Percentiles rank a stretch among this genome's conserved stretches.
Evolutionary conservation across 1,140 invertebrate genomes (phyloP).

Genomic region (Chionoecetes opilio): DNA sequence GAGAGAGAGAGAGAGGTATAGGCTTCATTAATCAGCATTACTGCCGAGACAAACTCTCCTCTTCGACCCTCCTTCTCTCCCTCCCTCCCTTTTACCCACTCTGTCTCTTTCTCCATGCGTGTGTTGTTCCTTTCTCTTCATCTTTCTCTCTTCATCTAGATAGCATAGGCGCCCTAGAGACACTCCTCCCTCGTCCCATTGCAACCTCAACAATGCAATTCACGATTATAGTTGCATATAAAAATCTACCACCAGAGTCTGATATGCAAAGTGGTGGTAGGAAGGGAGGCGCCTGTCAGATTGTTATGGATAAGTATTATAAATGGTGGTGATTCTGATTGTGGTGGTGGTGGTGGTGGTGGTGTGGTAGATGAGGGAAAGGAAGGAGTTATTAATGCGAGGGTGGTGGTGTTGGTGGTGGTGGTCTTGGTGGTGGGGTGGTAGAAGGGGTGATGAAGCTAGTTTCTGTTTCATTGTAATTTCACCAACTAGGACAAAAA

Average conservation of each 20-base stretch:
- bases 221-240: background rate
- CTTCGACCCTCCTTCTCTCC: background rate
- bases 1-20: background rate
- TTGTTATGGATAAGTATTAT: background rate
- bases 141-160: background rate
- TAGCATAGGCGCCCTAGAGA: background rate
- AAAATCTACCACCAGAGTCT: background rate
- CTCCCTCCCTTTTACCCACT: background rate
- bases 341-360: background rate
- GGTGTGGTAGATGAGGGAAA: background rate
- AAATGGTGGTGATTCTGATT: background rate
- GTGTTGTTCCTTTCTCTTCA: too few relatives aligned
- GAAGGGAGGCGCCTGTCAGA: constrained; percentile 3
- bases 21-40: constrained; percentile 21
- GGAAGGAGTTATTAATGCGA: background rate
- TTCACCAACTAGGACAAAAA: too few relatives aligned
- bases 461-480: background rate
- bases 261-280: background rate
- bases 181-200: background rate
- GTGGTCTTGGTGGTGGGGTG: background rate
- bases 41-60: background rate
- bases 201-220: constrained; percentile 5
- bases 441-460: background rate
- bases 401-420: background rate
- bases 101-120: background rate